Evolutionary conservation across 2,113 vertebrate genomes (phyloP), one percentile per base, ranked within the genome.

Genomic region (Pachyramphus minor): DNA sequence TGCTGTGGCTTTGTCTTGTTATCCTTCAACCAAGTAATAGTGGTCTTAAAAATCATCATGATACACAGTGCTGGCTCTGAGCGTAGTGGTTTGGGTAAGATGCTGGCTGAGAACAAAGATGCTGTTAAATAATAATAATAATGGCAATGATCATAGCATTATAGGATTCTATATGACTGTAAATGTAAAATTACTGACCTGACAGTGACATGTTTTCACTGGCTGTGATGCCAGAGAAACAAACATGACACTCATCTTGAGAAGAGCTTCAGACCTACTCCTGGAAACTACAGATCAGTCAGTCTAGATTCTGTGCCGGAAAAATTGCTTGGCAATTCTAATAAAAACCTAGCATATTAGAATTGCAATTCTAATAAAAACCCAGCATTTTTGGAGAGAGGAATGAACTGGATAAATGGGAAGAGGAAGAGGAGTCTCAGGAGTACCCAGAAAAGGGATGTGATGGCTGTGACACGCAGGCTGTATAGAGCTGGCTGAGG

Each of bases 21-120:
- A 24, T 28, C 73, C 67, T 94, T 89, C n/a, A 91, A 84, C 72
- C 50, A 79, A 95, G 76, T 78, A 82, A 90, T 95, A 88, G 60
- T 19, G 15, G 28, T 76, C 75, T 79, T 91, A 91, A 90, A 94
- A 89, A 47, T 58, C 31, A n/a, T 62, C 39, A 18, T 44, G 62
- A 66, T 39, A 62, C 64, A 62, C 55, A 87, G 80, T 42, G 33
- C 44, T 82, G 56, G 49, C 75, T 93, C 35, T 50, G 55, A 85
- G 21, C 71, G 30, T 5, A 33, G 33, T 7, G 28, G 50, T 12
- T 23, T 50, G 49, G 68, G 49, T 17, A 33, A 63, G 25, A 66
- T n/a, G 33, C 63, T 71, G 78, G 86, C 90, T 93, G 77, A 55
- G 63, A 78, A 77, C 85, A 66, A 23, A 84, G 41, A 15, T 13